Percentiles rank a stretch among this genome's conserved stretches.
phyloP scores from a whole-genome alignment of 2,888 invertebrate genomes.

The Chironomus riparius region DNA sequence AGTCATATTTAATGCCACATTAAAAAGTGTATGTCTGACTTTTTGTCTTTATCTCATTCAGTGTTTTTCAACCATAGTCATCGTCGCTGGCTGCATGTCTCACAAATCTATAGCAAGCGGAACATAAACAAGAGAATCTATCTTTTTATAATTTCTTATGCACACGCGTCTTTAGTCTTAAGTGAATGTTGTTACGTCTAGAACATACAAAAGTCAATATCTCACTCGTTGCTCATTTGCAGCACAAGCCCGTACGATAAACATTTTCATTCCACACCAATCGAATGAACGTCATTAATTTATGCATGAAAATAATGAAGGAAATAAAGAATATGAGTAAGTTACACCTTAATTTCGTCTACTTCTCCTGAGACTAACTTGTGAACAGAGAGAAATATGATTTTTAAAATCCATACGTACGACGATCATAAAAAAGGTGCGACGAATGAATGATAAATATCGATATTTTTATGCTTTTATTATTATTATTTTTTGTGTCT shows the following conservation, averaged over 20 bases:
- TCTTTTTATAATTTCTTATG: background rate
- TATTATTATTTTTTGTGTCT: background rate
- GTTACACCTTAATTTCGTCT: conserved; percentile 24
- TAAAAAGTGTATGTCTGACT: background rate
- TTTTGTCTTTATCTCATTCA: background rate
- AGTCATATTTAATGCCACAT: background rate
- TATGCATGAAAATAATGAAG: background rate
- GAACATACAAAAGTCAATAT: background rate
- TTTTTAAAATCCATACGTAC: background rate
- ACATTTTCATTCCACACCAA: background rate
- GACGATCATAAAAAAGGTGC: conserved; percentile 18
- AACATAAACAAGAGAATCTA: background rate
- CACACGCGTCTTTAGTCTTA: background rate
- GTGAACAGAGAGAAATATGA: background rate
- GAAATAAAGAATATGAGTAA: background rate
- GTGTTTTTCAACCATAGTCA: too few relatives aligned
- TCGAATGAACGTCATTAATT: background rate
- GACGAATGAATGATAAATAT: conserved; percentile 24
- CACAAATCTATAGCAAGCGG: too few relatives aligned
- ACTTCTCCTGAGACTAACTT: background rate
- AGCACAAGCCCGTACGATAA: background rate
- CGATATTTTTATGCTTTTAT: conserved; percentile 11
- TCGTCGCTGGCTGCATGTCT: too few relatives aligned
- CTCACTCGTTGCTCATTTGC: too few relatives aligned
- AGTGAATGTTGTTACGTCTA: background rate